A percentile compares a stretch with the other conserved stretches of the same genome.
phyloP scores from a whole-genome alignment of 2,797 vertebrate species.

The Australoheros facetus region DNA sequence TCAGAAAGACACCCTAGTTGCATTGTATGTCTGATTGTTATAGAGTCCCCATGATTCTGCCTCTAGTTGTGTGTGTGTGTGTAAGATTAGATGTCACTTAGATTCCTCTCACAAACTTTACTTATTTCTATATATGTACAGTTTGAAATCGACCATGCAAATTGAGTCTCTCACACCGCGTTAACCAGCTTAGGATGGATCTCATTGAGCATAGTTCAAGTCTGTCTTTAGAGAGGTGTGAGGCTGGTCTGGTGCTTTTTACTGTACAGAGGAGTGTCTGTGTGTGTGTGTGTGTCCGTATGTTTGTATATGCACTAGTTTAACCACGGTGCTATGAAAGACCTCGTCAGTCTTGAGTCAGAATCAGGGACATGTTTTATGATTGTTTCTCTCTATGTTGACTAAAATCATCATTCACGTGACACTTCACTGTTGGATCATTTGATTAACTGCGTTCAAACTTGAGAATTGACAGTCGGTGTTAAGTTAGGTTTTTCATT shows the following conservation, averaged over 20 bases:
- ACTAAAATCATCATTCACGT: slow-evolving; percentile 31
- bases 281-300: slow-evolving; percentile 38
- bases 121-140: slow-evolving; percentile 37
- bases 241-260: slow-evolving; percentile 56
- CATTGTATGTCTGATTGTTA: slow-evolving; percentile 46
- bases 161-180: slow-evolving; percentile 11
- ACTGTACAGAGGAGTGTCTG: slow-evolving; percentile 62
- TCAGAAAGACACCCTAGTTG: slow-evolving; percentile 47
- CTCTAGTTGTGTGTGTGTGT: slow-evolving; percentile 8
- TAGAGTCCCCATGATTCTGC: slow-evolving; percentile 52
- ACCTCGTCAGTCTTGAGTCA: slow-evolving; percentile 73
- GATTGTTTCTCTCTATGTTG: slow-evolving; percentile 32
- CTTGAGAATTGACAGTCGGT: slow-evolving; percentile 35
- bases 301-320: slow-evolving; percentile 66
- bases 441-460: slow-evolving; percentile 43
- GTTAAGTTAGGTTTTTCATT: slow-evolving; percentile 10
- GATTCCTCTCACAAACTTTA: slow-evolving; percentile 28
- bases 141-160: neutral
- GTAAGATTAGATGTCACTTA: slow-evolving; percentile 24
- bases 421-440: slow-evolving; percentile 23
- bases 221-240: slow-evolving; percentile 8
- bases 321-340: slow-evolving; percentile 81
- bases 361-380: slow-evolving; percentile 79
- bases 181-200: slow-evolving; percentile 13
- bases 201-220: slow-evolving; percentile 9